Evolutionary conservation across 2,113 vertebrate species (phyloP), one percentile per base, ranked within the genome.

Genomic region (Hippotragus niger): DNA sequence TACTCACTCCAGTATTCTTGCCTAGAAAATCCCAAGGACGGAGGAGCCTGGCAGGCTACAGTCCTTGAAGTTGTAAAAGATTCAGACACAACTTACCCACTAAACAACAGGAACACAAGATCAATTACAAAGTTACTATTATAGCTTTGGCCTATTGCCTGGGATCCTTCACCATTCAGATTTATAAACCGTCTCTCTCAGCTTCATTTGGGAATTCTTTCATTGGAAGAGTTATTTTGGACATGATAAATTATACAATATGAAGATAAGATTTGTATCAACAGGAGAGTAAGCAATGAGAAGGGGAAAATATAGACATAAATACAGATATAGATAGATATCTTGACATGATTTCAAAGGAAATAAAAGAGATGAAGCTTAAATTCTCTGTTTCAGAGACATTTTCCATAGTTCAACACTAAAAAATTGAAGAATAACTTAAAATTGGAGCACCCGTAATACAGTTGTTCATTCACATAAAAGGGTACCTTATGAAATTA

Each of bases 171-270:
- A 76, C 25, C 4, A 80, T 97, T 91, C 47, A 47, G 5, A n/a
- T 98, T 97, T 95, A 17, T 85, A 93, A 67, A 91, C n/a, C 16
- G 0, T 16, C 97, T 90, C 95, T 91, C 82, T 93, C 16, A 25
- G 47, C 15, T 80, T 90, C 57, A 47, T 92, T 83, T 91, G 33
- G 52, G 15, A 27, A 88, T 17, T 8, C 6, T 97, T 98, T 89
- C 95, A 89, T 85, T 94, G 91, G 57, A 62, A 97, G 88, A 89
- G 27, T 91, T 14, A 52, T 45, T 95, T 90, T 97, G 94, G 58
- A 33, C 76, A 82, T 76, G 67, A 47, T 89, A n/a, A 95, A 81
- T 92, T 83, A 80, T 27, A 87, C 57, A 93, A 19, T 88, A 36
- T 43, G 76, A 97, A 93, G 96, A 95, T 91, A 62, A 74, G 88